Conservation (phyloP, 2,113 vertebrate species). For the Periophthalmus modestus region DNA sequence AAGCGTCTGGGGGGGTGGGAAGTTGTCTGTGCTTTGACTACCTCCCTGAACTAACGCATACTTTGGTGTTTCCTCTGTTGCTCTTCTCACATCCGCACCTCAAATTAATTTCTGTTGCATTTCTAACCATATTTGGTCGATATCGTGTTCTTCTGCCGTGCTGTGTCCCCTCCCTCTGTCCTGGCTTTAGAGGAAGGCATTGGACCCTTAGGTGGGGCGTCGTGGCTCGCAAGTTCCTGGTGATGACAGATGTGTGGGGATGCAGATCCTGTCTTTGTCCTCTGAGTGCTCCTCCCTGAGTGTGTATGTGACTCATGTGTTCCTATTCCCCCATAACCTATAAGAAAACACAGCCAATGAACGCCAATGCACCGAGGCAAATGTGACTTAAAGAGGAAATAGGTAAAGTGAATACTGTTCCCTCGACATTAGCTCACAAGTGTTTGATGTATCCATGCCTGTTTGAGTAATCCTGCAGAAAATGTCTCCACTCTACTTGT, state of each 20-base stretch:
- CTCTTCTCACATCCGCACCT: background rate
- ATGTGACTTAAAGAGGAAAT: too few relatives aligned
- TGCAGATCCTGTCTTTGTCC: slow-evolving; percentile 70
- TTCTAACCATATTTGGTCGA: background rate
- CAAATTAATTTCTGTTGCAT: background rate
- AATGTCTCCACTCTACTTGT: too few relatives aligned
- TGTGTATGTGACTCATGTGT: slow-evolving; percentile 60
- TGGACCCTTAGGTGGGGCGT: slow-evolving; percentile 49
- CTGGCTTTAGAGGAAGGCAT: slow-evolving; percentile 37
- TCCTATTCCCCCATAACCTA: slow-evolving; percentile 43
- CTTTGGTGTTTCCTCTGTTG: background rate
- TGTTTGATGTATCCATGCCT: too few relatives aligned
- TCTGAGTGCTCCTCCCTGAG: slow-evolving; percentile 24
- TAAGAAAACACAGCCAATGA: slow-evolving; percentile 10
- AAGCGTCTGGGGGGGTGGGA: background rate
- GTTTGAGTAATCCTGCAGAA: too few relatives aligned
- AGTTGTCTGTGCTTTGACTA: background rate
- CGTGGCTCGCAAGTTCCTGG: slow-evolving; percentile 22
- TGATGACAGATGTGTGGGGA: slow-evolving; percentile 51
- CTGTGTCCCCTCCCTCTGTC: slow-evolving; percentile 51
- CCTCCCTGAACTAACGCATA: background rate
- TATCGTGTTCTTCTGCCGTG: background rate
- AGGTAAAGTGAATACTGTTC: too few relatives aligned
- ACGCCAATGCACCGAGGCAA: background rate
- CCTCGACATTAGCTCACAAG: too few relatives aligned